phyloP scores from a whole-genome alignment of 2,797 vertebrate genomes.

The Danio choprae region DNA sequence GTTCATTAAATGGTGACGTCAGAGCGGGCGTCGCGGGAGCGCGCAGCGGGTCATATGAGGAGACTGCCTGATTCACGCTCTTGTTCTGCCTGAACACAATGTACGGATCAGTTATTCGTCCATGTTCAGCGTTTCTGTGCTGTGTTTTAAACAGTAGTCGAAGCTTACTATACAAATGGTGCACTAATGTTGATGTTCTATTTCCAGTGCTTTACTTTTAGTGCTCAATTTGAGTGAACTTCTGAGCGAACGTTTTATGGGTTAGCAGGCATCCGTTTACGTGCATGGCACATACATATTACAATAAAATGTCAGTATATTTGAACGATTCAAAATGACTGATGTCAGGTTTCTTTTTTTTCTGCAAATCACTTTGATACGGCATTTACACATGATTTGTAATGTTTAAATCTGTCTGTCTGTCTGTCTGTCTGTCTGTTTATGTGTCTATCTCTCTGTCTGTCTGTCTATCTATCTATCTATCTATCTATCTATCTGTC shows the following conservation, averaged over 20 bases:
- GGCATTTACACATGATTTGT: too few species aligned
- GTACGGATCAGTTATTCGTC: neutral
- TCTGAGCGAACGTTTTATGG: neutral
- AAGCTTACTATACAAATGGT: slow-evolving; percentile 10
- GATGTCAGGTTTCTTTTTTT: too few species aligned
- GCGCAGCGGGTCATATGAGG: slow-evolving; percentile 29
- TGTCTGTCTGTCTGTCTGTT: too few species aligned
- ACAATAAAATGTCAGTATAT: neutral
- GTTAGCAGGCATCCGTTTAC: neutral
- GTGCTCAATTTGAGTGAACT: neutral
- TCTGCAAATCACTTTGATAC: too few species aligned
- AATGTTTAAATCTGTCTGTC: too few species aligned
- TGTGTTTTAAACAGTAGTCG: neutral
- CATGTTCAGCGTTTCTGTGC: neutral
- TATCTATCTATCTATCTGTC: too few species aligned
- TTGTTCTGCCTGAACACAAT: slow-evolving; percentile 24
- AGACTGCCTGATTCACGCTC: neutral
- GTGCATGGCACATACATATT: neutral
- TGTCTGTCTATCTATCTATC: too few species aligned
- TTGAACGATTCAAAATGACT: too few species aligned
- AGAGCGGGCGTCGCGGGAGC: slow-evolving; percentile 18
- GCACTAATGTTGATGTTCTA: neutral
- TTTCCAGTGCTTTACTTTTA: slow-evolving; percentile 18
- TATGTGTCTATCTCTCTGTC: too few species aligned
- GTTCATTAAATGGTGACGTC: slow-evolving; percentile 21